Evolutionary conservation across 2,797 vertebrate genomes (phyloP).

Genomic region (Eospalax fontanierii): DNA sequence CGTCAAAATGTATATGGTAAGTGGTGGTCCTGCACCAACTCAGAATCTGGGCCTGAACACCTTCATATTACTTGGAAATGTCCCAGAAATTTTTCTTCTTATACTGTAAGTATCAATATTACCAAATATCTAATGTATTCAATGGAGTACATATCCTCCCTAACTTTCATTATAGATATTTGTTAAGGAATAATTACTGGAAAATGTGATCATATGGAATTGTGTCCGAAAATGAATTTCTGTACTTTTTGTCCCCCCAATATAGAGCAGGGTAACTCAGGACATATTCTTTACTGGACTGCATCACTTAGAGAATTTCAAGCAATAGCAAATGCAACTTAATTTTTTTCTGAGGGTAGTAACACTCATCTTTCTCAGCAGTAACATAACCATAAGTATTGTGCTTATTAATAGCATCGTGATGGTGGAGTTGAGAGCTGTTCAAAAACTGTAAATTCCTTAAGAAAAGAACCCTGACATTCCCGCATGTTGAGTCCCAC

Average conservation of each 20-base stretch:
- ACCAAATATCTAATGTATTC: constrained; percentile 71
- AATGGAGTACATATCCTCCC: constrained; percentile 65
- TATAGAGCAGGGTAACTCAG: neutral
- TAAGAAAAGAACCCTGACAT: neutral
- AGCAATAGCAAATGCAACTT: constrained; percentile 40
- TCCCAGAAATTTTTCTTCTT: constrained; percentile 38
- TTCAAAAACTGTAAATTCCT: constrained; percentile 20
- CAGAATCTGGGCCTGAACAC: constrained; percentile 27
- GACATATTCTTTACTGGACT: neutral
- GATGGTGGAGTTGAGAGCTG: neutral
- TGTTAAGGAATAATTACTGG: neutral
- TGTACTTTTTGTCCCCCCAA: neutral
- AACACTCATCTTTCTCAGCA: neutral
- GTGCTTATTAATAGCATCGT: neutral
- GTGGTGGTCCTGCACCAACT: neutral
- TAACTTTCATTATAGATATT: constrained; percentile 64
- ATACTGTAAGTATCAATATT: constrained; percentile 48
- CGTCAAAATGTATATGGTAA: constrained; percentile 60
- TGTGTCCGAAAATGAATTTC: constrained; percentile 15
- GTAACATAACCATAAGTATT: neutral
- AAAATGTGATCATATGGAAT: neutral
- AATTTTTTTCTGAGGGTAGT: neutral
- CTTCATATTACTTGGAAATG: neutral
- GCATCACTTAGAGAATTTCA: constrained; percentile 38
- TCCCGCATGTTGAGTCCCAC: neutral